Evolutionary conservation across 2,888 invertebrate species (phyloP).

Genomic region (Lasiommata megera): DNA sequence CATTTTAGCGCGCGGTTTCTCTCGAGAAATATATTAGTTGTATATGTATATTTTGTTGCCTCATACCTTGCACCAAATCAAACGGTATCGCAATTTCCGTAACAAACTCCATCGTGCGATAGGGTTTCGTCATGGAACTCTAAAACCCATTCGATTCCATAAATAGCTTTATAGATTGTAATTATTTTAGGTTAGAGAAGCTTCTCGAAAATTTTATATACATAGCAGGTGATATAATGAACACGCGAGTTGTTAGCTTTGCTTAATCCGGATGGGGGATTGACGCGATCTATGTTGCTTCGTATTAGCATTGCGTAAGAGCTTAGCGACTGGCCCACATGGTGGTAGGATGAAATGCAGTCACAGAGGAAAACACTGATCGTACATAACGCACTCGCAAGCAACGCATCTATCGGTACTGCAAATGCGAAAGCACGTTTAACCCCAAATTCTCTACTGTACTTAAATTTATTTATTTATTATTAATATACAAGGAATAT

Average conservation of each 20-base stretch:
- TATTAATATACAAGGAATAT: no score
- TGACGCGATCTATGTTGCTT: constrained; percentile 60
- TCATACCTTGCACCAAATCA: constrained; percentile 57
- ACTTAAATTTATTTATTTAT: no score
- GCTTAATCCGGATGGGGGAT: constrained; percentile 29
- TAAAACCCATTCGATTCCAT: constrained; percentile 34
- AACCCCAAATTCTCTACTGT: not conserved
- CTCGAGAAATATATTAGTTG: constrained; percentile 30
- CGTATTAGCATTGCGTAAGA: constrained; percentile 55
- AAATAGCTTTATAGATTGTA: constrained; percentile 54
- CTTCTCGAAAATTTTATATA: constrained; percentile 17
- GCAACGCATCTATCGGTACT: not conserved
- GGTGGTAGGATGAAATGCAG: constrained; percentile 57
- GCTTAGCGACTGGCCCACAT: constrained; percentile 66
- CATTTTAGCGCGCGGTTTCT: not conserved
- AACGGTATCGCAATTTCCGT: constrained; percentile 37
- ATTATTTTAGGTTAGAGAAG: constrained; percentile 20
- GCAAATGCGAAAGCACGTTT: not conserved
- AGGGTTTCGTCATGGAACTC: constrained; percentile 49
- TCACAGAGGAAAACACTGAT: constrained; percentile 52
- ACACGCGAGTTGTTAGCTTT: constrained; percentile 23
- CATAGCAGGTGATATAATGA: constrained; percentile 12
- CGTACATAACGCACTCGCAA: not conserved
- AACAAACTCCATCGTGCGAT: constrained; percentile 39
- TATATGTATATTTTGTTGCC: constrained; percentile 54